phyloP scores from a whole-genome alignment of 2,797 vertebrate genomes.

The Pantherophis vulpinus region DNA sequence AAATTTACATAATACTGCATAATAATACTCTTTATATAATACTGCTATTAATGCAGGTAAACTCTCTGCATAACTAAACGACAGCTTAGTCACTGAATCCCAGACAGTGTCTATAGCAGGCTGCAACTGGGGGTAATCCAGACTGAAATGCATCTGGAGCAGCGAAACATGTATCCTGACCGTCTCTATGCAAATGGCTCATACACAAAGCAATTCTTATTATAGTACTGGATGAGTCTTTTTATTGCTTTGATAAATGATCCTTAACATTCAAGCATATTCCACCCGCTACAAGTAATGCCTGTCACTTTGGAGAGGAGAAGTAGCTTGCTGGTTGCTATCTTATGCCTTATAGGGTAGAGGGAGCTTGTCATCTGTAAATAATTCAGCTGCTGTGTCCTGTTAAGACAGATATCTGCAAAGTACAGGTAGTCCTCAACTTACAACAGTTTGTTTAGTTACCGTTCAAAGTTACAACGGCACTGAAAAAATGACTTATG shows the following conservation, averaged over 20 bases:
- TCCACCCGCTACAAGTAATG: not conserved
- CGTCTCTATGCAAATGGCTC: not conserved
- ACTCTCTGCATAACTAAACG: rapidly evolving
- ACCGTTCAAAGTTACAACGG: not conserved
- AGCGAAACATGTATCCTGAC: not conserved
- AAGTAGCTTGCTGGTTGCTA: not conserved
- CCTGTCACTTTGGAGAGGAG: not conserved
- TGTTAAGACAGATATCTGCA: not conserved
- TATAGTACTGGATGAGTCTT: not conserved
- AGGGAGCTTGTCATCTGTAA: constrained; percentile 1
- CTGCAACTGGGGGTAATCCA: not conserved
- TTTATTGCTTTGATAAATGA: not conserved
- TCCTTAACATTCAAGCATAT: not conserved
- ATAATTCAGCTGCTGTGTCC: not conserved
- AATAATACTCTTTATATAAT: not conserved
- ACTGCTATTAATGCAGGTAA: not conserved
- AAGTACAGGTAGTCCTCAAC: not conserved
- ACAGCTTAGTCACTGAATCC: not conserved
- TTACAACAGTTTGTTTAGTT: not conserved
- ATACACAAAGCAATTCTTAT: not conserved
- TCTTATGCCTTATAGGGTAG: not conserved
- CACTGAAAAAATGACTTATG: not conserved
- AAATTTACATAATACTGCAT: not conserved
- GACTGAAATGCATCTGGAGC: not conserved
- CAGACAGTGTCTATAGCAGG: not conserved